Evolutionary conservation across 64 coral and sea anemone genomes (phyloP).

Genomic region (Porites lutea): DNA sequence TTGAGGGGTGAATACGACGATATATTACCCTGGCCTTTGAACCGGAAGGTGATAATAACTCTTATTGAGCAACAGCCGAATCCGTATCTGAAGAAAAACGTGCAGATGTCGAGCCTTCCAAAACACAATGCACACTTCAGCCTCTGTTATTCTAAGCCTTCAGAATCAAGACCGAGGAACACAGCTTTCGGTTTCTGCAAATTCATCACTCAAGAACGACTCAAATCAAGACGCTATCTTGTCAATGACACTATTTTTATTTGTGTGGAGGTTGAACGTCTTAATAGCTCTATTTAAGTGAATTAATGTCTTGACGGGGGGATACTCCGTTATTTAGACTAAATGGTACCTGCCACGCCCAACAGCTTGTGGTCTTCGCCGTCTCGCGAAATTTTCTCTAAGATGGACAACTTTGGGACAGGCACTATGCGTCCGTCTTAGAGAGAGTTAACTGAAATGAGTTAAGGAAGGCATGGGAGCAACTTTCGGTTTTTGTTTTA

Average conservation of each 20-base stretch:
- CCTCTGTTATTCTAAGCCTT: neutral
- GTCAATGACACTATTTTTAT: neutral
- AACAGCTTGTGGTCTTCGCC: no score
- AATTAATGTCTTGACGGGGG: neutral
- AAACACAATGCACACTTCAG: neutral
- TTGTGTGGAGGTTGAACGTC: neutral
- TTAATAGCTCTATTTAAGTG: neutral
- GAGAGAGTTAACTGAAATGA: no score
- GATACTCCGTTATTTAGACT: no score
- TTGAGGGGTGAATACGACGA: conserved; percentile 41
- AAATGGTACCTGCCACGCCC: no score
- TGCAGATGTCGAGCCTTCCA: neutral
- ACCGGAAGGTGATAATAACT: conserved; percentile 1
- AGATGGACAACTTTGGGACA: no score
- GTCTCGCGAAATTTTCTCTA: no score
- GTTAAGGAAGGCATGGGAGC: no score
- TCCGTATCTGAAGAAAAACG: neutral
- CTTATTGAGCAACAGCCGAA: conserved; percentile 30
- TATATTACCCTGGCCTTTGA: conserved; percentile 40
- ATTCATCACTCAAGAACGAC: neutral
- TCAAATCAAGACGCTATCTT: conserved; percentile 1
- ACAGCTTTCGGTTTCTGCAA: neutral
- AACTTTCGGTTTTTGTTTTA: no score
- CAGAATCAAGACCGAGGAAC: neutral
- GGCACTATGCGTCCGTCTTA: no score